Evolutionary conservation across 2,797 vertebrate species (phyloP), one percentile per base, ranked within the genome.

Genomic region (Falco rusticolus): DNA sequence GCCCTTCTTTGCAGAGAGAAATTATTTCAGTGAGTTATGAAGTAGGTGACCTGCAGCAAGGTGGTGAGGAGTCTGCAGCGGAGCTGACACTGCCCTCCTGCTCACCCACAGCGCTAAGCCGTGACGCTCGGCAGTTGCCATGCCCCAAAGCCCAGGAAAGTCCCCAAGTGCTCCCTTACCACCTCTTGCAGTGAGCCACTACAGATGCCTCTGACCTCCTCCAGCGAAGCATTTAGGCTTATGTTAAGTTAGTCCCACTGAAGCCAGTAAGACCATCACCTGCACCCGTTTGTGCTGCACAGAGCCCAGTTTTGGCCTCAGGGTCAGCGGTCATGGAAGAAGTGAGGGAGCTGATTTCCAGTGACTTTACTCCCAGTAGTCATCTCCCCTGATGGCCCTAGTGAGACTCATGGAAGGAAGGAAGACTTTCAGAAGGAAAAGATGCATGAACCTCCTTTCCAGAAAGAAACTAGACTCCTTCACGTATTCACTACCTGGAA

Each of bases 41-140:
- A 54, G 54, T 28, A 86, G 82, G 91, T 86, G 89, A 95, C 91
- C 80, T 75, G 76, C 72, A 65, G 84, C 37, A 53, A 85, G 56
- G 56, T 25, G 37, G 63, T 0, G 7, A 72, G 64, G n/a, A 61
- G 47, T 29, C 57, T 60, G 50, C 24, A 11, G 45, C 41, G 63
- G 56, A 47, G 84, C 76, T 86, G 59, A n/a, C 18, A 39, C 16
- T 48, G 50, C 56, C 78, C 71, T 94, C 92, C 65, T 71, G 78
- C 61, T 84, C 37, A 48, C 48, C 56, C 6, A 2, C 68, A 53
- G 47, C 31, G 51, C 70, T 47, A n/a, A 89, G 78, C 45, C 14
- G 2, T 8, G 61, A 51, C 1, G 0, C 28, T 65, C 83, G 69
- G 74, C 21, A 26, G 31, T 4, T 70, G 84, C 68, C 28, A 0